A percentile compares a stretch with the other conserved stretches of the same genome.
phyloP scores from a whole-genome alignment of 2,888 invertebrate genomes.

The Microctonus brassicae region DNA sequence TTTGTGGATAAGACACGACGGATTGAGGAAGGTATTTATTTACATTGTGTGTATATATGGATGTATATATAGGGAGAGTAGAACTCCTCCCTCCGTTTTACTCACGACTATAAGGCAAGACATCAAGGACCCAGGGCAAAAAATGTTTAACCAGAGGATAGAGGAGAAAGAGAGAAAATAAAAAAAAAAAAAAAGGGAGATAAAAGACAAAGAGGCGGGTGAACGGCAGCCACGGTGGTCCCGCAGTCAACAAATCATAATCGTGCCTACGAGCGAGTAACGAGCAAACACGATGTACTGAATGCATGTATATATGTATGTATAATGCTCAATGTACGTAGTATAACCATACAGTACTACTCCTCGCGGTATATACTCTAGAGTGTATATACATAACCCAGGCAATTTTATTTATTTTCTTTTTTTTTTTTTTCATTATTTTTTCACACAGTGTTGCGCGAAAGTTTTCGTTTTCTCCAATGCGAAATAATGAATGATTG shows the following conservation, averaged over 20 bases:
- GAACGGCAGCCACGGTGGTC: constrained; percentile 59
- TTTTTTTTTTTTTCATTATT: neutral
- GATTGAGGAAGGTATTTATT: too few species aligned
- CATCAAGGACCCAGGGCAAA: neutral
- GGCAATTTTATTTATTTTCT: neutral
- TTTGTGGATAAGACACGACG: too few species aligned
- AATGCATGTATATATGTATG: neutral
- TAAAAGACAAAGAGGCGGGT: constrained; percentile 35
- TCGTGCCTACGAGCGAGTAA: constrained; percentile 63
- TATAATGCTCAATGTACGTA: neutral
- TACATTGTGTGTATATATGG: too few species aligned
- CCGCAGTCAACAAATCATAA: constrained; percentile 63
- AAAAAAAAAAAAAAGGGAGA: neutral
- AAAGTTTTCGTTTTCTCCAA: neutral
- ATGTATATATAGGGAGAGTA: neutral
- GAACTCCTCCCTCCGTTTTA: neutral
- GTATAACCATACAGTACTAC: neutral
- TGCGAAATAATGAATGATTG: neutral
- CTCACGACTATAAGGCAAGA: neutral
- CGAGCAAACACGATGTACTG: constrained; percentile 46
- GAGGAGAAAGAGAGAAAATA: neutral
- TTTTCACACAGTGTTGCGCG: neutral
- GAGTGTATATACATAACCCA: neutral
- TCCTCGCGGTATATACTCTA: neutral
- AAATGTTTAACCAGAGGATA: neutral